Conservation (phyloP, 1,140 invertebrate species). For the Phymastichus coffea region DNA sequence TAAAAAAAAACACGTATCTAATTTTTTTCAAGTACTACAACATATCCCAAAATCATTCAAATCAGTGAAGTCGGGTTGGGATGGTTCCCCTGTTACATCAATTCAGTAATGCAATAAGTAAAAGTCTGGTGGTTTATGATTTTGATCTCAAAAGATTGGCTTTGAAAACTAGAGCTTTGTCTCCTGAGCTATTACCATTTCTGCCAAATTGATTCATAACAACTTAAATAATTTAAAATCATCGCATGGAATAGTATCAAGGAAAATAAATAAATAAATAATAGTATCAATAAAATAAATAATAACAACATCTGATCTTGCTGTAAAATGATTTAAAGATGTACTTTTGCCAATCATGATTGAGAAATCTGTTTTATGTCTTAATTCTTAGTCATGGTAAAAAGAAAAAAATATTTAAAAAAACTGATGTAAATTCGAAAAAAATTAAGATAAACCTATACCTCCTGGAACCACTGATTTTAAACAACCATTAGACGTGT, state of each 20-base stretch:
- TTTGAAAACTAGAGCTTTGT: constrained; percentile 11
- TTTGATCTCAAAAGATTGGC: constrained; percentile 17
- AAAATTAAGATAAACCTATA: too few species aligned
- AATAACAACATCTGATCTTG: neutral
- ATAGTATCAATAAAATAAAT: too few species aligned
- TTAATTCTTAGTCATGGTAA: neutral
- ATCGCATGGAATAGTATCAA: neutral
- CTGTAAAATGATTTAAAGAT: too few species aligned
- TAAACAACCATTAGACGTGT: too few species aligned
- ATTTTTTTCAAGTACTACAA: too few species aligned
- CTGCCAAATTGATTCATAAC: constrained; percentile 16
- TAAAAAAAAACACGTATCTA: too few species aligned
- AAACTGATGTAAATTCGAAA: neutral
- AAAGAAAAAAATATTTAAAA: neutral
- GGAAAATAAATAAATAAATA: neutral
- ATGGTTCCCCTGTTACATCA: constrained; percentile 22
- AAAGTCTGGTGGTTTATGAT: constrained; percentile 24
- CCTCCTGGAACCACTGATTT: neutral
- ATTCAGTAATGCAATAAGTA: constrained; percentile 11
- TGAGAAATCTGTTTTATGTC: neutral
- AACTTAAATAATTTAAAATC: constrained; percentile 28
- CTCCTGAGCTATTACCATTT: constrained; percentile 5
- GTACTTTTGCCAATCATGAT: too few species aligned
- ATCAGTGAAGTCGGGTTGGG: too few species aligned
- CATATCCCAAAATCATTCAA: too few species aligned